A percentile compares a stretch with the other conserved stretches of the same genome.
Conservation (phyloP, 2,888 invertebrate species). For the Latrodectus hesperus region DNA sequence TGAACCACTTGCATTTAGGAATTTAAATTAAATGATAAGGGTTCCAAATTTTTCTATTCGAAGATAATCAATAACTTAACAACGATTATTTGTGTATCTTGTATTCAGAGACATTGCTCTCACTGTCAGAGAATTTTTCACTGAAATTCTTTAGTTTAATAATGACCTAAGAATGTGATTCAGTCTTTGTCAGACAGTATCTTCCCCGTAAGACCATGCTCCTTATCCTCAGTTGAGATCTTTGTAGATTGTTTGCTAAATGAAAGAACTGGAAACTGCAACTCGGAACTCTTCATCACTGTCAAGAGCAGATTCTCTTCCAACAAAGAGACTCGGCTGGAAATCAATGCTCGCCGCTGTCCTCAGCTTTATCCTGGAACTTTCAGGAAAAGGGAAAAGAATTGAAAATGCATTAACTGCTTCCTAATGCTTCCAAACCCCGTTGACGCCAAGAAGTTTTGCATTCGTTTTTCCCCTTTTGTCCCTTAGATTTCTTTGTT, state of each 20-base stretch:
- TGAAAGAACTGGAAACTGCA: conserved; percentile 55
- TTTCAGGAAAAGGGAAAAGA: conserved; percentile 51
- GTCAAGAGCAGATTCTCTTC: conserved; percentile 49
- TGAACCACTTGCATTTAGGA: too few species aligned
- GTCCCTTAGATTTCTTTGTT: conserved; percentile 28
- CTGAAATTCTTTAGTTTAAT: conserved; percentile 25
- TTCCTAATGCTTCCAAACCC: conserved; percentile 48
- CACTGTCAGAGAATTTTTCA: conserved; percentile 4
- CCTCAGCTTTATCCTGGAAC: conserved; percentile 22
- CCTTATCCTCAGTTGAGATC: conserved; percentile 8
- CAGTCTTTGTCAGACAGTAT: conserved; percentile 22
- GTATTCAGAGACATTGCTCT: conserved; percentile 1
- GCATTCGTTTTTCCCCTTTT: conserved; percentile 53
- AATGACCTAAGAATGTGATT: conserved; percentile 30
- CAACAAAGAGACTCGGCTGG: conserved; percentile 37
- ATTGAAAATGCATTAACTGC: conserved; percentile 65
- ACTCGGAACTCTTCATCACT: conserved; percentile 58
- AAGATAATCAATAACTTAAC: too few species aligned
- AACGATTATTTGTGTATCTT: too few species aligned
- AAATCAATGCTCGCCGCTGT: conserved; percentile 44
- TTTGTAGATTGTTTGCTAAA: conserved; percentile 42
- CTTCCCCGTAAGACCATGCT: conserved; percentile 11
- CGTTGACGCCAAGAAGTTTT: conserved; percentile 54
- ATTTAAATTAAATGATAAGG: too few species aligned
- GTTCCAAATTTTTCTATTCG: too few species aligned